These are phyloP conservation scores for Stichodactyla mertensii DNA, from an alignment of 64 coral and sea anemone species.

Conservation along the genomic window DNA sequence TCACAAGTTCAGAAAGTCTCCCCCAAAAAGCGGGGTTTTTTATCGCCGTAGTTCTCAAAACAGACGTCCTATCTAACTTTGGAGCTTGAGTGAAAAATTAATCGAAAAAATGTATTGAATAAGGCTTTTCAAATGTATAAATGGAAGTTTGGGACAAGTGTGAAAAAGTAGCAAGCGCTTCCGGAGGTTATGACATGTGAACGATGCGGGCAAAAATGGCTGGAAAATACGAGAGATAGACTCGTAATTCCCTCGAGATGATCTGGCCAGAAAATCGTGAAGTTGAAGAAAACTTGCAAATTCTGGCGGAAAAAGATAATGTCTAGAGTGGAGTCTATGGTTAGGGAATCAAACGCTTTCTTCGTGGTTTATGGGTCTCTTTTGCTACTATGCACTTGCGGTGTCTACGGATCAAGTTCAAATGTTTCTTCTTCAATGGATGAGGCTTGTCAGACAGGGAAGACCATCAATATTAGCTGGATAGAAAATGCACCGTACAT, in stretches of 20 bases:
- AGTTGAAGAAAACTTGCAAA: neutral
- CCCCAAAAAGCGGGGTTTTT: neutral
- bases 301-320: neutral
- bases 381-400: neutral
- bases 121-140: neutral
- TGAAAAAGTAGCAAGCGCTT: neutral
- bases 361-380: neutral
- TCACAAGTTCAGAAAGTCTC: neutral
- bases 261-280: neutral
- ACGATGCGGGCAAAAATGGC: neutral
- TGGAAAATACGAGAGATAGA: neutral
- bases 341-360: neutral
- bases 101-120: neutral
- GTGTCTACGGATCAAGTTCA: constrained; percentile 13
- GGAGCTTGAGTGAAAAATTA: neutral
- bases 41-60: neutral
- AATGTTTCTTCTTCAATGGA: constrained; percentile 26
- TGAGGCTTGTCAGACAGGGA: constrained; percentile 51
- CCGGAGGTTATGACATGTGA: neutral
- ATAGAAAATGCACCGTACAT: constrained; percentile 50
- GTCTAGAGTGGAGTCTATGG: neutral
- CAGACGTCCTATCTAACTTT: neutral
- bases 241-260: neutral
- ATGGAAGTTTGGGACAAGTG: neutral
- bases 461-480: constrained; percentile 31